Percentiles rank a stretch among this genome's conserved stretches.
These are phyloP conservation scores for Dasyprocta punctata DNA, from an alignment of 2,113 vertebrate species.

Conservation along the genomic window DNA sequence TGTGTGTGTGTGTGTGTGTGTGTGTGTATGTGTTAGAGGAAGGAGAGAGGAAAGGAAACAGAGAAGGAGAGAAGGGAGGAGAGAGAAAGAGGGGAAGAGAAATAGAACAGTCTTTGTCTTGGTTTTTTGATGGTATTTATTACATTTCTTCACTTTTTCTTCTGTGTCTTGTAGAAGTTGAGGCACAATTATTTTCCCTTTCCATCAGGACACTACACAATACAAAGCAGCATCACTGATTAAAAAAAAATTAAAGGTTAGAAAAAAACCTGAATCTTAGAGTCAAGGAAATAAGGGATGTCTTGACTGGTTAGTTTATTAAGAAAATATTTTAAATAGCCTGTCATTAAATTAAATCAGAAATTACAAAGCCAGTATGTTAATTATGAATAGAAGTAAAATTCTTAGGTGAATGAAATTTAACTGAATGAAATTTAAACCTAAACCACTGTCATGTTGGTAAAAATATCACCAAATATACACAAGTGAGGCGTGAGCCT, in stretches of 20 bases:
- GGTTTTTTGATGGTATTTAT: background rate
- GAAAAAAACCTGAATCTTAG: background rate
- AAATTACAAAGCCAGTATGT: background rate
- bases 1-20: background rate
- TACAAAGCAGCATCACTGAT: background rate
- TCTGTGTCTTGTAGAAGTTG: constrained; percentile 6
- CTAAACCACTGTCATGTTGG: background rate
- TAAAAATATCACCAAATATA: background rate
- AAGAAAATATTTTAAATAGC: constrained; percentile 32
- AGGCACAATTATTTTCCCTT: background rate
- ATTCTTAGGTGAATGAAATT: background rate
- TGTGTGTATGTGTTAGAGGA: background rate
- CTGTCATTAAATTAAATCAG: background rate
- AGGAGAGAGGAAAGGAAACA: background rate
- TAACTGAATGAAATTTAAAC: constrained; percentile 33
- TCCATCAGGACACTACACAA: background rate
- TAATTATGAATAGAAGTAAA: constrained; percentile 15
- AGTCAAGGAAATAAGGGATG: background rate
- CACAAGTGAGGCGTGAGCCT: background rate
- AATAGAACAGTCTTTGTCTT: background rate
- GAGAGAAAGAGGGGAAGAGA: background rate
- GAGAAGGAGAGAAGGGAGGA: background rate
- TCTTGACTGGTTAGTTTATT: background rate
- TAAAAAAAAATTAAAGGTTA: background rate
- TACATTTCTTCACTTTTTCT: background rate